Conservation (phyloP, 2,797 vertebrate species). For the Nyctibius grandis region DNA sequence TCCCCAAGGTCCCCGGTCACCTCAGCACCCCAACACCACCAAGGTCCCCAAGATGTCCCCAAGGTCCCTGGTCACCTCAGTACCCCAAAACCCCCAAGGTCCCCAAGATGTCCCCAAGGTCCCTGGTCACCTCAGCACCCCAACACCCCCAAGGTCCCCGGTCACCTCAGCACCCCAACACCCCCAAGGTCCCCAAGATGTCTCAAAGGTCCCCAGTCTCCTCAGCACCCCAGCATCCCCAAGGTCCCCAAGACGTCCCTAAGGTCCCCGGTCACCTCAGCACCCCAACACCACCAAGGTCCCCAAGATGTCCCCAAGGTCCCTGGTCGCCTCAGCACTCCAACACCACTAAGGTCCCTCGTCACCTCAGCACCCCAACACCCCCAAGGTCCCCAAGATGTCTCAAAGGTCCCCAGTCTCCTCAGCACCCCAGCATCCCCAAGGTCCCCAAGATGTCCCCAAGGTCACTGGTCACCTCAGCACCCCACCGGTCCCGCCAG, state of each 20-base stretch:
- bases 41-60: neutral
- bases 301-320: neutral
- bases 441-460: neutral
- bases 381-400: neutral
- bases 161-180: too few relatives aligned
- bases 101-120: neutral
- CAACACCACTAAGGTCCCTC: neutral
- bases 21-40: too few relatives aligned
- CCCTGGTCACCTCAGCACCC: fast-evolving
- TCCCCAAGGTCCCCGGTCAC: too few relatives aligned
- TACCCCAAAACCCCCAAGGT: neutral
- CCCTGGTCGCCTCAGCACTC: fast-evolving
- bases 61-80: neutral
- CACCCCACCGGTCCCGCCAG: constrained; percentile 90
- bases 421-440: too few relatives aligned
- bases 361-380: neutral
- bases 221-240: too few relatives aligned
- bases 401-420: fast-evolving
- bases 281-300: neutral
- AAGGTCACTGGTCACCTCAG: constrained; percentile 75
- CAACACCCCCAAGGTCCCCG: neutral
- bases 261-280: neutral
- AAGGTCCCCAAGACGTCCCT: neutral
- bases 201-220: too few relatives aligned
- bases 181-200: too few relatives aligned